Conservation (phyloP, 2,888 invertebrate species). For the Biston betularia region DNA sequence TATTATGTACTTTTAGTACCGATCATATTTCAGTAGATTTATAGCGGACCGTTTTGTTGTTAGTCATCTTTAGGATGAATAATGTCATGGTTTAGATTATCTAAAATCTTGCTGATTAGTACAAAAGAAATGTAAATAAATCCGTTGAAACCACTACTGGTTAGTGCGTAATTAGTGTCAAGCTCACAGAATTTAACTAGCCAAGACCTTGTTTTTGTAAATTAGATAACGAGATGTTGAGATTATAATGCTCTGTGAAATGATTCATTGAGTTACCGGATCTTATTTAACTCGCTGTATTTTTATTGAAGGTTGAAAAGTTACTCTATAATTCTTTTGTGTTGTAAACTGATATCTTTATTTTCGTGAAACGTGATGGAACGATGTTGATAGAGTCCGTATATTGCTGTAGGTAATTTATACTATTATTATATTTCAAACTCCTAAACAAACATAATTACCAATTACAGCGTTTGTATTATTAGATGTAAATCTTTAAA, state of each 20-base stretch:
- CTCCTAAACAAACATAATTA: neutral
- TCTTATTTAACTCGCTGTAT: slow-evolving; percentile 30
- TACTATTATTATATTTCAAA: neutral
- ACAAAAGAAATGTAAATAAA: neutral
- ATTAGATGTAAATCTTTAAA: too few relatives aligned
- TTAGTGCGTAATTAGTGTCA: slow-evolving; percentile 1
- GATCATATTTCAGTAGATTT: too few relatives aligned
- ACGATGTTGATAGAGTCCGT: neutral
- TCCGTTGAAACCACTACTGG: neutral
- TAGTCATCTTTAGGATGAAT: too few relatives aligned
- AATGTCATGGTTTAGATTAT: neutral
- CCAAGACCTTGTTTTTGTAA: slow-evolving; percentile 23
- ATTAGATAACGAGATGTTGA: slow-evolving; percentile 30
- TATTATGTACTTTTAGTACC: too few relatives aligned
- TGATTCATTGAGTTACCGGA: slow-evolving; percentile 36
- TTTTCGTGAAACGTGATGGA: slow-evolving; percentile 2
- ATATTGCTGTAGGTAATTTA: neutral
- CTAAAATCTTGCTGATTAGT: neutral
- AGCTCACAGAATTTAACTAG: slow-evolving; percentile 10
- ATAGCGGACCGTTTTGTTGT: too few relatives aligned
- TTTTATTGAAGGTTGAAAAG: slow-evolving; percentile 34
- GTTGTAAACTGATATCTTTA: slow-evolving; percentile 17
- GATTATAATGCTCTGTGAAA: slow-evolving; percentile 30
- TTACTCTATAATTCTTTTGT: slow-evolving; percentile 32
- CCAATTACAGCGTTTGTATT: too few relatives aligned